A percentile compares a stretch with the other conserved stretches of the same genome.
Evolutionary conservation across 2,888 invertebrate species (phyloP).

Genomic region (Pemphredon lugubris): DNA sequence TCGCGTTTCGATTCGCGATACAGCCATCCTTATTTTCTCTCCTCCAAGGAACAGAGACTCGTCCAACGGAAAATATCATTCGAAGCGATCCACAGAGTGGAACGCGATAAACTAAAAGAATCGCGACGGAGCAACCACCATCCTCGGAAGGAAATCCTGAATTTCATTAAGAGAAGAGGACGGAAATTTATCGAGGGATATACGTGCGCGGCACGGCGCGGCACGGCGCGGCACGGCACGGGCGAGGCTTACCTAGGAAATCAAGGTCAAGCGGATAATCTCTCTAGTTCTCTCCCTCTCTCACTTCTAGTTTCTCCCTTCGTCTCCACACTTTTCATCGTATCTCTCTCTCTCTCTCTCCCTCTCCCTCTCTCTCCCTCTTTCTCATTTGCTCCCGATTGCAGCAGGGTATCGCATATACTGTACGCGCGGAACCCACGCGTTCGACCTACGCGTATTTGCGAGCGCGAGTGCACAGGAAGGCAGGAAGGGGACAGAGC

Average conservation of each 20-base stretch:
- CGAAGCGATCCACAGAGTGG: too few relatives aligned
- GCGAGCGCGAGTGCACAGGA: constrained; percentile 5
- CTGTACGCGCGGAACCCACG: constrained; percentile 44
- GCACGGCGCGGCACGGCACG: too few relatives aligned
- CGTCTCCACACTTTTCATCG: background rate
- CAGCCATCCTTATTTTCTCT: too few relatives aligned
- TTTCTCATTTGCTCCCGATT: too few relatives aligned
- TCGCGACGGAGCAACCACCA: too few relatives aligned
- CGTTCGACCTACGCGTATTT: constrained; percentile 24
- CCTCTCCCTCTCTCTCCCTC: too few relatives aligned
- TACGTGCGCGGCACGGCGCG: constrained; percentile 11
- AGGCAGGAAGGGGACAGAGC: background rate
- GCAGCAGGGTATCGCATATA: constrained; percentile 18
- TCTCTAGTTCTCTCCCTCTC: constrained; percentile 6
- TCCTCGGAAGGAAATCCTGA: background rate
- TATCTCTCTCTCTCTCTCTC: too few relatives aligned
- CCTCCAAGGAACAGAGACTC: too few relatives aligned
- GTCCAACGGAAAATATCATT: too few relatives aligned
- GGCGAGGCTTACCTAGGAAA: constrained; percentile 28
- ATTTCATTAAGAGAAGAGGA: background rate
- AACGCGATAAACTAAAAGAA: too few relatives aligned
- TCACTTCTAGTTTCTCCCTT: background rate
- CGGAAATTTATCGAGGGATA: constrained; percentile 1
- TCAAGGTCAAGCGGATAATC: constrained; percentile 38
- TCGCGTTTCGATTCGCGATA: too few relatives aligned